Evolutionary conservation across 2,113 vertebrate species (phyloP).

Genomic region (Rhineura floridana): DNA sequence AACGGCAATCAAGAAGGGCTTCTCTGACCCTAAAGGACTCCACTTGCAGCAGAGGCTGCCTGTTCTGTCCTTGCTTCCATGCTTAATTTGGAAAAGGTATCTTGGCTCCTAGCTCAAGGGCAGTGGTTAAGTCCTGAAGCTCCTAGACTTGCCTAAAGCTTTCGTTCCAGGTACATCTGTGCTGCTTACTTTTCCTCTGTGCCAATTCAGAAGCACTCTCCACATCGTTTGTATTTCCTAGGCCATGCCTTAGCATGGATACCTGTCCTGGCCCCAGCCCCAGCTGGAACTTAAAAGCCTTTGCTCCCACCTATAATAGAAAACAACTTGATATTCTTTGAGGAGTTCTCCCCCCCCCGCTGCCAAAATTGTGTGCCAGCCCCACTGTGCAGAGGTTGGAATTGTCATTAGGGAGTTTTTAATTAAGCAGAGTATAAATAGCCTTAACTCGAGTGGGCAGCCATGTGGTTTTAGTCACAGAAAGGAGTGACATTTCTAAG

Average conservation of each 20-base stretch:
- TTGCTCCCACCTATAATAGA: too few relatives aligned
- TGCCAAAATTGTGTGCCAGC: not conserved
- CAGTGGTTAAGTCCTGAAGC: not conserved
- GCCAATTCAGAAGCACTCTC: not conserved
- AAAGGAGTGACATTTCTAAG: not conserved
- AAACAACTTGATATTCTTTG: not conserved
- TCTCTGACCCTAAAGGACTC: not conserved
- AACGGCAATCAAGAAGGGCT: not conserved
- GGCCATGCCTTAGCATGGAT: not conserved
- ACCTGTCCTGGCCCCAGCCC: not conserved
- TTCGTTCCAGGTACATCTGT: not conserved
- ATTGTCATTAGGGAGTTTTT: not conserved
- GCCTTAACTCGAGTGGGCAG: not conserved
- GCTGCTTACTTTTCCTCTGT: not conserved
- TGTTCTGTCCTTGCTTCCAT: too few relatives aligned
- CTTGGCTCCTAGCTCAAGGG: not conserved
- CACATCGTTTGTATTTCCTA: too few relatives aligned
- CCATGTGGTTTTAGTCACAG: not conserved
- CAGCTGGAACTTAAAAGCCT: not conserved
- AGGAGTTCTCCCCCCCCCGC: not conserved
- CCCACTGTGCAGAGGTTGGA: not conserved
- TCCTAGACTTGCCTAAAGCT: not conserved
- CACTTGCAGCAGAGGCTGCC: not conserved
- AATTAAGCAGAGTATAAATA: slow-evolving; percentile 4
- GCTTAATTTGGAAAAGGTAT: not conserved